Percentiles rank a stretch among this genome's conserved stretches.
Evolutionary conservation across 2,113 vertebrate genomes (phyloP).

Genomic region (Himantopus leucocephalus): DNA sequence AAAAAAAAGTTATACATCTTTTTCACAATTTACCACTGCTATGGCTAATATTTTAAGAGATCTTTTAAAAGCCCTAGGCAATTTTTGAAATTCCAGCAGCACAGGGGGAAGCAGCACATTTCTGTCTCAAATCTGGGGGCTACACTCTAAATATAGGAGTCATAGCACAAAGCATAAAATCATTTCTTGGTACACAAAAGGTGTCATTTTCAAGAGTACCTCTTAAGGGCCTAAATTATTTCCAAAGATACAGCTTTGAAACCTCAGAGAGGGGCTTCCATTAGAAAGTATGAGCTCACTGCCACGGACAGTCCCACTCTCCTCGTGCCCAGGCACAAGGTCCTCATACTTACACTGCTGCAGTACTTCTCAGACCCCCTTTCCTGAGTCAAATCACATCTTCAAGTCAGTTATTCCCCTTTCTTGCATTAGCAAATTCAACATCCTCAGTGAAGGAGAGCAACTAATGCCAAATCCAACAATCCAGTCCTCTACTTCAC

Average conservation of each 20-base stretch:
- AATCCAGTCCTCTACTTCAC: neutral
- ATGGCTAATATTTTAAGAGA: neutral
- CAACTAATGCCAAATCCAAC: neutral
- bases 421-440: neutral
- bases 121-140: neutral
- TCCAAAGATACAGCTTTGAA: neutral
- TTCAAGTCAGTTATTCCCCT: neutral
- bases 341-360: neutral
- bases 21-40: neutral
- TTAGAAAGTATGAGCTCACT: neutral
- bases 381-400: neutral
- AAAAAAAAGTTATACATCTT: neutral
- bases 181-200: neutral
- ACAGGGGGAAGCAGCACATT: neutral
- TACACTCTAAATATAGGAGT: neutral
- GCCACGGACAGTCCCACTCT: neutral
- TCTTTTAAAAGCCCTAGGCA: neutral
- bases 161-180: neutral
- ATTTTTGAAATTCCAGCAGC: neutral
- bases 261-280: neutral
- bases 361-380: neutral
- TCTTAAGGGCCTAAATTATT: neutral
- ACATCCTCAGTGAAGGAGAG: neutral
- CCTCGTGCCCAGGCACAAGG: neutral
- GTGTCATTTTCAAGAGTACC: neutral